Evolutionary conservation across 2,888 invertebrate genomes (phyloP), one percentile per base, ranked within the genome.

Genomic region (Brassicogethes aeneus): DNA sequence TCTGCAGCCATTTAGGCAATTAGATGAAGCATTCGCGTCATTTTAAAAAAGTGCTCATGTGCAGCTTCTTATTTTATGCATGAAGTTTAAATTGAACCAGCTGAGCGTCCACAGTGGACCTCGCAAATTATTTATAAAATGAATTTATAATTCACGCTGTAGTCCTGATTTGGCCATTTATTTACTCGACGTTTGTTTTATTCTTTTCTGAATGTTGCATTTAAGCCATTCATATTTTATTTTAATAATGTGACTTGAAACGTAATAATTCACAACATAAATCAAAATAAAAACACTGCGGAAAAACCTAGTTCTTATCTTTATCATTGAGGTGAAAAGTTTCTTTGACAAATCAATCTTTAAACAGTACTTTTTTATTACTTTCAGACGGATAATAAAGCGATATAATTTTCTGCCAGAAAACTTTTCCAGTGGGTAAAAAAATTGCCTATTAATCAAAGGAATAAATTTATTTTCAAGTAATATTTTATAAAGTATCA

Each of bases 11-110:
- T 5, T 23, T 10, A 23, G 23, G 23, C 23, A 23, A 23, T 23
- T 23, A 23, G 5, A 23, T 23, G 10, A 7, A 23, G 5, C 5
- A 5, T 5, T 23, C 5, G 23, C 23, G 10, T 10, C 5, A 10
- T 23, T 23, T 23, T 23, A 7, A 23, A 23, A 10, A 23, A 23
- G 23, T 23, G 23, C 10, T 10, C 23, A 23, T 10, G 23, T 23
- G 23, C 10, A 7, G 5, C 23, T 23, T 23, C 23, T 30, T 42
- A 16, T 39, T 40, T 44, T 44, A 44, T 44, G 41, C 38, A 44
- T 44, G 41, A 44, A 16, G 17, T 31, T 37, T 33, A 35, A 44
- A 44, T 44, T 44, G 41, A 40, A 23, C 30, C 32, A 36, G 33
- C 36, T 16, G 5, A 10, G 23, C 10, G 34, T 32, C 36, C 34